Evolutionary conservation across 1,140 invertebrate species (phyloP).

Genomic region (Musca vetustissima): DNA sequence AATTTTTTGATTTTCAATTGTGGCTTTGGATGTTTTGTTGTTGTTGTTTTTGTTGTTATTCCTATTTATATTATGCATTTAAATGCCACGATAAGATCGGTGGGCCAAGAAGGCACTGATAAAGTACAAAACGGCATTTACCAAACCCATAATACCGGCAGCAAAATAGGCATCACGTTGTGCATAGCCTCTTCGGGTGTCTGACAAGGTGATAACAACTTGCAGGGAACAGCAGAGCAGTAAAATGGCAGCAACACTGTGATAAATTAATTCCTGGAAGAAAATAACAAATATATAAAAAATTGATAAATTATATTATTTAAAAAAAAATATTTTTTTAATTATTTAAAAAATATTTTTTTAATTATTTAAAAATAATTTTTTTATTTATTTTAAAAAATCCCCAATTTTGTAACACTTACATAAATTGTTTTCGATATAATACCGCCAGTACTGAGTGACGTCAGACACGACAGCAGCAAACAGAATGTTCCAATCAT

Average conservation of each 20-base stretch:
- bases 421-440: constrained; percentile 83
- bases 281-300: neutral
- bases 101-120: constrained; percentile 74
- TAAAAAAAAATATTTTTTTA: no score
- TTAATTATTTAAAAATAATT: no score
- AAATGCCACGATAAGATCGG: constrained; percentile 69
- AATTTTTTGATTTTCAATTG: neutral
- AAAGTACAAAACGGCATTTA: constrained; percentile 70
- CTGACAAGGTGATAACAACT: constrained; percentile 63
- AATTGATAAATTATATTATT: no score
- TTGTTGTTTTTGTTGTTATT: neutral
- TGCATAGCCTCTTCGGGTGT: constrained; percentile 56
- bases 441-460: constrained; percentile 75
- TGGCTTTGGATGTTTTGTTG: neutral
- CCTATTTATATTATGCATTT: constrained; percentile 40
- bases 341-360: no score
- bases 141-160: constrained; percentile 72
- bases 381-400: no score
- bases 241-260: constrained; percentile 69
- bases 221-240: constrained; percentile 68
- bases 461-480: constrained; percentile 71
- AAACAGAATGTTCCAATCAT: constrained; percentile 76
- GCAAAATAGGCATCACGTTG: constrained; percentile 66
- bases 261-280: constrained; percentile 76
- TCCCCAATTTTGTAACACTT: no score